These are phyloP conservation scores for Drosophila lini DNA, from an alignment of 1,140 invertebrate species.

Conservation along the genomic window DNA sequence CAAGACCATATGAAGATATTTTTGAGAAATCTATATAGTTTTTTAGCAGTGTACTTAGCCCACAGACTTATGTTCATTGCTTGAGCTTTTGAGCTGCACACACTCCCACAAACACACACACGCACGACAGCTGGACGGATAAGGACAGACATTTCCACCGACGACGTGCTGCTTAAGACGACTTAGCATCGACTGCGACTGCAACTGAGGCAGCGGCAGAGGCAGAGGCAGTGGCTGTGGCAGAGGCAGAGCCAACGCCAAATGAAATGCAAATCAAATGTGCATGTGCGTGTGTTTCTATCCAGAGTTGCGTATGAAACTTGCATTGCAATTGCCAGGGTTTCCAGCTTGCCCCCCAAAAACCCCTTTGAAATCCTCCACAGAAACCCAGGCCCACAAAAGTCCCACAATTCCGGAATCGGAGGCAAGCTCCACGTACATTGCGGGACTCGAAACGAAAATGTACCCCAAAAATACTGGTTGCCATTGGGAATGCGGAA, in stretches of 20 bases:
- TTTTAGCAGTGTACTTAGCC: slow-evolving; percentile 1
- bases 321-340: slow-evolving; percentile 29
- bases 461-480: slow-evolving; percentile 41
- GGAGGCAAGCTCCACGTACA: slow-evolving; percentile 16
- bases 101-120: slow-evolving; percentile 27
- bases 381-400: slow-evolving; percentile 4
- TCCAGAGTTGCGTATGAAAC: slow-evolving; percentile 18
- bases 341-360: not conserved
- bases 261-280: slow-evolving; percentile 77
- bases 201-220: slow-evolving; percentile 7
- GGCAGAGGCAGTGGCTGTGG: not conserved
- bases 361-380: not conserved
- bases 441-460: slow-evolving; percentile 32
- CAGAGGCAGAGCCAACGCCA: slow-evolving; percentile 33
- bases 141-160: slow-evolving; percentile 19
- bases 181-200: slow-evolving; percentile 31
- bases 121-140: slow-evolving; percentile 8
- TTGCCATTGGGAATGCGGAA: slow-evolving; percentile 43
- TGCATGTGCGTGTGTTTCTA: slow-evolving; percentile 29
- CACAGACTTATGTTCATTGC: slow-evolving; percentile 18
- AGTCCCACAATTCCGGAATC: slow-evolving; percentile 12
- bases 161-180: slow-evolving; percentile 48
- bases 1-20: not conserved
- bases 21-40: not conserved
- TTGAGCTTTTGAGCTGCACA: slow-evolving; percentile 64